phyloP scores from a whole-genome alignment of 2,113 vertebrate genomes.

The Caretta caretta region DNA sequence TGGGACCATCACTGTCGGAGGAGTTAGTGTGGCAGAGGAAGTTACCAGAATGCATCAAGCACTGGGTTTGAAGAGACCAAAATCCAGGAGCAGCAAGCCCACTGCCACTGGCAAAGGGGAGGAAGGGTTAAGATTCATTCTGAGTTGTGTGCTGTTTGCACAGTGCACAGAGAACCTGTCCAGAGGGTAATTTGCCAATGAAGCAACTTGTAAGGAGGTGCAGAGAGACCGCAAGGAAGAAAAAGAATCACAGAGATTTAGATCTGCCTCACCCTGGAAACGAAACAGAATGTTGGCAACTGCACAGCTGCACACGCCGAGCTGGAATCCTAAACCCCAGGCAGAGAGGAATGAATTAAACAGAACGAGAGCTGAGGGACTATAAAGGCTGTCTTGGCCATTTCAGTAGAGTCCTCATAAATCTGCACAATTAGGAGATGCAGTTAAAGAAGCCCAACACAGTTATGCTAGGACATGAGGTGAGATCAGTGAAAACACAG shows the following conservation, averaged over 20 bases:
- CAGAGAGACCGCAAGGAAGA: conserved; percentile 19
- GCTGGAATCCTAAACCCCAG: conserved; percentile 45
- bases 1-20: background rate
- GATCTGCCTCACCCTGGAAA: conserved; percentile 64
- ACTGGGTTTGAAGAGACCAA: background rate
- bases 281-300: conserved; percentile 66
- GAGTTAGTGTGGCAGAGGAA: background rate
- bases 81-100: background rate
- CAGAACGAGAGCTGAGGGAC: conserved; percentile 69
- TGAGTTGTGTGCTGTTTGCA: background rate
- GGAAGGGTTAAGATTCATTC: background rate
- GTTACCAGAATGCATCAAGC: background rate
- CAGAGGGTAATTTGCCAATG: background rate
- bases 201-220: conserved; percentile 23
- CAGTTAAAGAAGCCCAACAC: conserved; percentile 40
- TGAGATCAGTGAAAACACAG: background rate
- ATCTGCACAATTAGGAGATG: conserved; percentile 64
- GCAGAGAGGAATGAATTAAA: conserved; percentile 68
- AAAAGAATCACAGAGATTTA: background rate
- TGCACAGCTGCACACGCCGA: conserved; percentile 56
- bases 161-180: background rate
- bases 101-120: background rate
- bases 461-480: background rate
- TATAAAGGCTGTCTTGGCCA: conserved; percentile 69
- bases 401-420: conserved; percentile 67